Evolutionary conservation across 2,797 vertebrate genomes (phyloP).

Genomic region (Liasis olivaceus): DNA sequence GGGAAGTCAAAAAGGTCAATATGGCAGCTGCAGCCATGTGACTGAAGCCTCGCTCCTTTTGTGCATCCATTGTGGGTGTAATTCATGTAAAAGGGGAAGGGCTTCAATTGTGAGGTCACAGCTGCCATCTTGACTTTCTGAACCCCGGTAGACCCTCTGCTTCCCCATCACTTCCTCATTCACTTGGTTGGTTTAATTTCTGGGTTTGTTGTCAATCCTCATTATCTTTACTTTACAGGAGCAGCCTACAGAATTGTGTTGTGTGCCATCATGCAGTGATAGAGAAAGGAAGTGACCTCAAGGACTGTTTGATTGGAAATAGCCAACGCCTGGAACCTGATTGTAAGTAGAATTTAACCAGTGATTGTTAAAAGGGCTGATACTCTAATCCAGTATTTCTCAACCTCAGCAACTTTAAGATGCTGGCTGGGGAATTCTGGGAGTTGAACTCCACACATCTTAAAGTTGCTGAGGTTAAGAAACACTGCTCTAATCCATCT

Average conservation of each 20-base stretch:
- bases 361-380: slow-evolving; percentile 14
- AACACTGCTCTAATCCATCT: neutral
- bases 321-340: slow-evolving; percentile 85
- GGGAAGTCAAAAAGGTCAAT: neutral
- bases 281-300: slow-evolving; percentile 90
- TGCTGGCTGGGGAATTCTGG: neutral
- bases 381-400: neutral
- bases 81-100: neutral
- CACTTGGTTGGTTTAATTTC: neutral
- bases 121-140: neutral
- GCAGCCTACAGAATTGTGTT: slow-evolving; percentile 90
- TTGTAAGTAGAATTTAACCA: slow-evolving; percentile 70
- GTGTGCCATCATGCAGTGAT: slow-evolving; percentile 91
- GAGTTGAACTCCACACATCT: neutral
- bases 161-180: neutral
- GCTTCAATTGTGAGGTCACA: neutral
- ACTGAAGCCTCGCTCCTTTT: neutral
- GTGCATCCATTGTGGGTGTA: neutral
- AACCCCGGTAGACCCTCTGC: neutral
- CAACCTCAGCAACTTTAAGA: slow-evolving; percentile 1
- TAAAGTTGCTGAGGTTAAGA: neutral
- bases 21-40: neutral
- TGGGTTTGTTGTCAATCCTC: neutral
- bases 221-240: slow-evolving; percentile 76
- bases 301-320: slow-evolving; percentile 91